phyloP scores from a whole-genome alignment of 2,113 vertebrate genomes.

The Collichthys lucidus region DNA sequence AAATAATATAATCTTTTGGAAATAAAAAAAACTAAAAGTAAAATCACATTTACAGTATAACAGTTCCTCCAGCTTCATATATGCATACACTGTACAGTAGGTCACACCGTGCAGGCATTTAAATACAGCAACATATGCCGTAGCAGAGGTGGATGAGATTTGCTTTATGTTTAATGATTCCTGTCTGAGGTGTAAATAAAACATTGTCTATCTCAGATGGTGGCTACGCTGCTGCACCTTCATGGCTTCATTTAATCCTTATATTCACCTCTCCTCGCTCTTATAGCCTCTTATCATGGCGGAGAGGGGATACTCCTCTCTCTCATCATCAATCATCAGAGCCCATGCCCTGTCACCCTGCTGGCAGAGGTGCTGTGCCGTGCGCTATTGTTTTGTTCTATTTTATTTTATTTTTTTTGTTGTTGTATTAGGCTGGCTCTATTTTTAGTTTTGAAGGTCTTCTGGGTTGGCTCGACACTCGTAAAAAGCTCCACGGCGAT shows the following conservation, averaged over 20 bases:
- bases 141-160: conserved; percentile 39
- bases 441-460: conserved; percentile 68
- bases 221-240: conserved; percentile 59
- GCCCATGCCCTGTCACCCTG: conserved; percentile 67
- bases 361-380: conserved; percentile 61
- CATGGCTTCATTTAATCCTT: conserved; percentile 77
- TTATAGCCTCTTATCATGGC: conserved; percentile 61
- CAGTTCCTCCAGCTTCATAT: background rate
- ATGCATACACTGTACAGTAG: background rate
- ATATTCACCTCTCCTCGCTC: conserved; percentile 68
- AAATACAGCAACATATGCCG: conserved; percentile 37
- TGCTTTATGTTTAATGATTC: conserved; percentile 67
- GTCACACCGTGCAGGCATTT: conserved; percentile 13
- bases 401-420: conserved; percentile 56
- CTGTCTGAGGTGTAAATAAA: conserved; percentile 76
- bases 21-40: background rate
- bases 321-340: conserved; percentile 75
- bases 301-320: conserved; percentile 60
- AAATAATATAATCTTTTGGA: background rate
- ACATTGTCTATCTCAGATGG: conserved; percentile 62
- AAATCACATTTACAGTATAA: background rate
- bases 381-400: conserved; percentile 66
- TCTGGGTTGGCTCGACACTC: conserved; percentile 42
- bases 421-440: conserved; percentile 46
- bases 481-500: conserved; percentile 44